Evolutionary conservation across 1,140 invertebrate genomes (phyloP), one percentile per base, ranked within the genome.

Genomic region (Halotydeus destructor): DNA sequence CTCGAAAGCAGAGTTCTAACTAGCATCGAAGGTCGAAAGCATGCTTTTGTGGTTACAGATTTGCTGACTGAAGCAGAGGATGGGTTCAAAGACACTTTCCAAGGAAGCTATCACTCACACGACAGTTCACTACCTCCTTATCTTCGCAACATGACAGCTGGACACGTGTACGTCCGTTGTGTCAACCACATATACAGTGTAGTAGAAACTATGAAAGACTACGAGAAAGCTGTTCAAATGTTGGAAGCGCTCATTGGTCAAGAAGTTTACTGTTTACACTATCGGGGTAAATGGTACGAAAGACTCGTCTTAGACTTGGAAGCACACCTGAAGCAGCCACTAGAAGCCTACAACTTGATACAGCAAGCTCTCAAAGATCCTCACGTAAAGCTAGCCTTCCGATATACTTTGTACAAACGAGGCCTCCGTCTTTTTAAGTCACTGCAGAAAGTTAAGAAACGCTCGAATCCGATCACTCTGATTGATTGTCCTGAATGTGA

Each of bases 241-340:
- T 50, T 69, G 4, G 45, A 55, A 26, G 46, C 55, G 25, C 50
- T 70, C 3, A 52, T 71, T 9, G 42, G 35, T 1, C 65, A 69
- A 51, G 46, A 52, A 2, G 46, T 57, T 11, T 52, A 46, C 44
- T 50, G 50, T 31, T 43, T 46, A 19, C 53, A 62, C 32, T 61
- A 63, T 44, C 52, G 63, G 24, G 68, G 66, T 9, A 54, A 60
- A 22, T 70, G 65, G 66, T 68, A 57, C 51, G 66, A 69, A 44
- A 50, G 69, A 41, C 47, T 68, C 16, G 57, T 66, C 11, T 52
- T 70, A 0, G 69, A 69, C 46, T 54, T 63, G 12, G 61, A 67
- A 31, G 57, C 55, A 33, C 66, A 69, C 56, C 51, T 70, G 22
- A 69, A 67, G 51, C 50, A 56, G 38, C 57, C 54, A n/a, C 38